These are phyloP conservation scores for Arctocebus calabarensis DNA, from an alignment of 2,797 vertebrate species.

Conservation along the genomic window DNA sequence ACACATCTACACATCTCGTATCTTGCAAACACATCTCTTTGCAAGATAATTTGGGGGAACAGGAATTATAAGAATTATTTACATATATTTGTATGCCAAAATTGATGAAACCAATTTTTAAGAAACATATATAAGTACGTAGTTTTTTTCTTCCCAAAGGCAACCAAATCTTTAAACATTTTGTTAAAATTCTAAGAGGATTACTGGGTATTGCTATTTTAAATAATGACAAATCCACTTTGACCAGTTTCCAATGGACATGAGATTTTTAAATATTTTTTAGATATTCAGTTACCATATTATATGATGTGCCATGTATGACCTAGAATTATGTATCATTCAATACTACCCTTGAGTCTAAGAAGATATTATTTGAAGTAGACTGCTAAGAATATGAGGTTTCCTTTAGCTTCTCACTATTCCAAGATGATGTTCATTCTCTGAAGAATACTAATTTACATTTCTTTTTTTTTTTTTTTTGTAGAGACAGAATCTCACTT, in stretches of 20 bases:
- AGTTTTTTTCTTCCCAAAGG: background rate
- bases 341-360: background rate
- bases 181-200: background rate
- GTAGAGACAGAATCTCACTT: too few relatives aligned
- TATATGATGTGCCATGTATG: background rate
- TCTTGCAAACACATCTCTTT: background rate
- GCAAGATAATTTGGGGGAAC: background rate
- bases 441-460: background rate
- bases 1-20: background rate
- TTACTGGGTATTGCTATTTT: background rate
- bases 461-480: background rate
- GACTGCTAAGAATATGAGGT: background rate
- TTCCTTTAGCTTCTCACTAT: background rate
- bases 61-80: background rate
- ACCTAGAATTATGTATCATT: background rate
- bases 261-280: slow-evolving; percentile 37
- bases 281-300: slow-evolving; percentile 6
- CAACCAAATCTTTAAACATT: background rate
- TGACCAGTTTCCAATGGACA: background rate
- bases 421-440: background rate
- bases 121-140: background rate
- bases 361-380: background rate
- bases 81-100: background rate
- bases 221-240: background rate
- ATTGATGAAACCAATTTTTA: background rate